phyloP scores from a whole-genome alignment of 2,888 invertebrate species.

The Pterostichus niger region DNA sequence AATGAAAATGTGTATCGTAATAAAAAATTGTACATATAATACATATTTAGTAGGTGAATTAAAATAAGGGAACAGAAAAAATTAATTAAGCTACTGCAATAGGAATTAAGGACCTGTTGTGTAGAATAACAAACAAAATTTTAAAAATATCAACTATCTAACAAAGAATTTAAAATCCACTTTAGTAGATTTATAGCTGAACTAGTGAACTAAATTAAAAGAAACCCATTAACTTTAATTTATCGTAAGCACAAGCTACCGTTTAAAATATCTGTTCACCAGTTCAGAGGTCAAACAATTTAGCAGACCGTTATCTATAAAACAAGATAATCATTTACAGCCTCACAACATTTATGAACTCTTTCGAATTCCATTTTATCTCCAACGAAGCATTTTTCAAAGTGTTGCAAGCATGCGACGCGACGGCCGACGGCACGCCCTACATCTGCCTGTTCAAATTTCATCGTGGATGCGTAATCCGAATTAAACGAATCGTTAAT shows the following conservation, averaged over 20 bases:
- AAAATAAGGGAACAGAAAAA: no score
- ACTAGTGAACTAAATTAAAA: no score
- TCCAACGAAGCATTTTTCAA: background rate
- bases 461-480: conserved; percentile 25
- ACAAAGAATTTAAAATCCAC: no score
- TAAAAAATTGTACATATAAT: no score
- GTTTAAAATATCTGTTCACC: background rate
- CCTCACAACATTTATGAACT: background rate
- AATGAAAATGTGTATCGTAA: no score
- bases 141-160: no score
- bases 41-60: no score
- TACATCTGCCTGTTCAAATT: background rate
- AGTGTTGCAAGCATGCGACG: background rate
- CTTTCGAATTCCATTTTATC: conserved; percentile 4
- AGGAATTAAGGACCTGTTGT: no score
- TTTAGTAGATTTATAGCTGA: no score
- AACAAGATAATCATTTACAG: background rate
- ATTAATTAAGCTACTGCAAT: no score
- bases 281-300: conserved; percentile 23
- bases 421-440: background rate
- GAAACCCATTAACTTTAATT: background rate
- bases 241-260: conserved; percentile 13
- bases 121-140: no score
- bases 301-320: background rate
- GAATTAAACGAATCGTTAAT: conserved; percentile 14